phyloP scores from a whole-genome alignment of 2,888 invertebrate species.

The Noctua comes region DNA sequence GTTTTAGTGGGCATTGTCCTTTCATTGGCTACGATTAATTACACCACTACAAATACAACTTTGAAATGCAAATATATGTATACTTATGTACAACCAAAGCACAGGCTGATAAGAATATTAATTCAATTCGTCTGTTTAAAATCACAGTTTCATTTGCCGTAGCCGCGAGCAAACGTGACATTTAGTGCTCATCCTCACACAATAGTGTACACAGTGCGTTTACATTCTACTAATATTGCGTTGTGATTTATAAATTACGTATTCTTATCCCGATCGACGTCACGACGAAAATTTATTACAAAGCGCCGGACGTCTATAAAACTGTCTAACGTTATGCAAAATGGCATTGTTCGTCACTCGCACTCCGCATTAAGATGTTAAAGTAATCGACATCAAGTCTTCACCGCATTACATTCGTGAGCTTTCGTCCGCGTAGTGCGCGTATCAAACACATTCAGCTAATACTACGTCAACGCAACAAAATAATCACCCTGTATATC shows the following conservation, averaged over 20 bases:
- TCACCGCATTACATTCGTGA: slow-evolving; percentile 57
- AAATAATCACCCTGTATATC: slow-evolving; percentile 56
- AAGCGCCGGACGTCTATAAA: slow-evolving; percentile 77
- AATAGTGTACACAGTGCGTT: slow-evolving; percentile 50
- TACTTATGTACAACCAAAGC: slow-evolving; percentile 34
- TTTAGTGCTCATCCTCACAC: slow-evolving; percentile 40
- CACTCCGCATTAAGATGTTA: slow-evolving; percentile 62
- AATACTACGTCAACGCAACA: slow-evolving; percentile 3
- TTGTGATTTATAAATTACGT: slow-evolving; percentile 66
- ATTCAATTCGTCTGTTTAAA: slow-evolving; percentile 55
- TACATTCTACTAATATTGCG: slow-evolving; percentile 44
- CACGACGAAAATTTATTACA: slow-evolving; percentile 71
- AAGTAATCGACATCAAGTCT: slow-evolving; percentile 58
- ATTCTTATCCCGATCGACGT: slow-evolving; percentile 70
- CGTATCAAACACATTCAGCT: slow-evolving; percentile 29
- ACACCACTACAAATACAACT: slow-evolving; percentile 21
- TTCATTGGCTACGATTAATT: slow-evolving; percentile 29
- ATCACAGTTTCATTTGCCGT: slow-evolving; percentile 55
- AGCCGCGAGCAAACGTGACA: slow-evolving; percentile 57
- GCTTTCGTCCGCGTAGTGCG: slow-evolving; percentile 52
- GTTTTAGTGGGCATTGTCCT: slow-evolving; percentile 44
- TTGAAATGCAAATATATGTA: slow-evolving; percentile 28
- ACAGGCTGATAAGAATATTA: slow-evolving; percentile 58
- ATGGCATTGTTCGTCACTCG: slow-evolving; percentile 74
- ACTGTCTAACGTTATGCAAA: slow-evolving; percentile 75